These are phyloP conservation scores for Triplophysa tibetana DNA, from an alignment of 2,113 vertebrate genomes.

Conservation along the genomic window DNA sequence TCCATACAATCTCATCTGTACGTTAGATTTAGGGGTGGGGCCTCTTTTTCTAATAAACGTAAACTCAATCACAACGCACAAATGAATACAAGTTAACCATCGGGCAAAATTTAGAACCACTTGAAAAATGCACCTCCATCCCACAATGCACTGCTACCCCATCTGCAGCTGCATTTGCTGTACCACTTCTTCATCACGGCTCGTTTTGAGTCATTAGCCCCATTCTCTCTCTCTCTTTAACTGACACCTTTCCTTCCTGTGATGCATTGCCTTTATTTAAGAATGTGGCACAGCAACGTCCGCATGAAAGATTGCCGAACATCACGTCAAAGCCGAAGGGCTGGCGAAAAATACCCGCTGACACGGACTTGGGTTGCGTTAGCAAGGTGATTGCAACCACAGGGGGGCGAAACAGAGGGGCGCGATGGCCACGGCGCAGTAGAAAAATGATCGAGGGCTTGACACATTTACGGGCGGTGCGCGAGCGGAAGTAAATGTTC, in stretches of 20 bases:
- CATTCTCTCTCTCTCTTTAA: constrained; percentile 50
- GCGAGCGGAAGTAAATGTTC: constrained; percentile 35
- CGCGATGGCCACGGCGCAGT: constrained; percentile 50
- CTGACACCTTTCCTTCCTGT: constrained; percentile 60
- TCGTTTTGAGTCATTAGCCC: constrained; percentile 57
- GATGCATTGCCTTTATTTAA: constrained; percentile 79
- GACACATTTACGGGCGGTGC: constrained; percentile 39
- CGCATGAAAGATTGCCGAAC: constrained; percentile 74
- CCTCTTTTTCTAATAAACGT: too few relatives aligned
- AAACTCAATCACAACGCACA: too few relatives aligned
- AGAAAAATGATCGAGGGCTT: constrained; percentile 48
- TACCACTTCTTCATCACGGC: constrained; percentile 17
- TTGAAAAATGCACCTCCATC: background rate
- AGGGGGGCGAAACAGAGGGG: constrained; percentile 56
- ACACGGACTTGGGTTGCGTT: constrained; percentile 60
- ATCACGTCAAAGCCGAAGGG: constrained; percentile 63
- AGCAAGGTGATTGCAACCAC: constrained; percentile 59
- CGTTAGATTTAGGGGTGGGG: too few relatives aligned
- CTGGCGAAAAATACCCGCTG: constrained; percentile 68
- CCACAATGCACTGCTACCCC: constrained; percentile 23
- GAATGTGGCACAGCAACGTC: constrained; percentile 71
- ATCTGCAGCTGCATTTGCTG: constrained; percentile 13
- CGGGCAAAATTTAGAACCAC: background rate
- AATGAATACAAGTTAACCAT: background rate
- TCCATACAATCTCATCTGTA: too few relatives aligned